Percentiles rank a stretch among this genome's conserved stretches.
Conservation (phyloP, 2,797 vertebrate genomes). For the Tadarida brasiliensis region DNA sequence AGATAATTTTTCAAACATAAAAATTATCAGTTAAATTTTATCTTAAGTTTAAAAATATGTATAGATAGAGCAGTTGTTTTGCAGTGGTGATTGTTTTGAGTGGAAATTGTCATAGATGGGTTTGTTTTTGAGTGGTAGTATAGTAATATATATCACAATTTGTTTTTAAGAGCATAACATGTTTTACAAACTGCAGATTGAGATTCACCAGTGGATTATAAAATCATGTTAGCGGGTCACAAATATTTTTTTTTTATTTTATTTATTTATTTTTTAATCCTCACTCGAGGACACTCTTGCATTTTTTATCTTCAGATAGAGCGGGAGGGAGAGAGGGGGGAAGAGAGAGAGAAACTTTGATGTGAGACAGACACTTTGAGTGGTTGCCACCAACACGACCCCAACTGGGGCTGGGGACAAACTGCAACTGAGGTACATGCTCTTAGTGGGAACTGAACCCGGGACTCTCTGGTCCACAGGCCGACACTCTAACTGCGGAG, state of each 20-base stretch:
- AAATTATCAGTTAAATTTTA: conserved; percentile 19
- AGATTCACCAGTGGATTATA: background rate
- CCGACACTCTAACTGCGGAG: too few species aligned
- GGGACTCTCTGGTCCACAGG: too few species aligned
- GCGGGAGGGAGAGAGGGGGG: too few species aligned
- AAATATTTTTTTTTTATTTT: background rate
- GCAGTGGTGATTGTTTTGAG: background rate
- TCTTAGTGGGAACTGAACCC: too few species aligned
- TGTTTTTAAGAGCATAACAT: conserved; percentile 14
- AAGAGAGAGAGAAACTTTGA: too few species aligned
- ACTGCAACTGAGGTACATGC: too few species aligned
- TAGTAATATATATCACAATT: background rate
- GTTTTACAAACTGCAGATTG: background rate
- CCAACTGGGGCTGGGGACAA: too few species aligned
- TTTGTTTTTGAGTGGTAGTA: background rate
- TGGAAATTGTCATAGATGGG: background rate
- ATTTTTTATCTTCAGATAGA: too few species aligned
- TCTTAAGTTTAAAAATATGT: background rate
- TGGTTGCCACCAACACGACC: too few species aligned
- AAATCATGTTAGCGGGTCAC: conserved; percentile 15
- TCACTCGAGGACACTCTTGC: too few species aligned
- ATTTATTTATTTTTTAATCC: too few species aligned
- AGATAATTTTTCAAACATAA: conserved; percentile 50
- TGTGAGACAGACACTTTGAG: too few species aligned
- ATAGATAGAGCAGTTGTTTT: background rate